Percentiles rank a stretch among this genome's conserved stretches.
Evolutionary conservation across 1,140 invertebrate species (phyloP).

Genomic region (Cydia strobilella): DNA sequence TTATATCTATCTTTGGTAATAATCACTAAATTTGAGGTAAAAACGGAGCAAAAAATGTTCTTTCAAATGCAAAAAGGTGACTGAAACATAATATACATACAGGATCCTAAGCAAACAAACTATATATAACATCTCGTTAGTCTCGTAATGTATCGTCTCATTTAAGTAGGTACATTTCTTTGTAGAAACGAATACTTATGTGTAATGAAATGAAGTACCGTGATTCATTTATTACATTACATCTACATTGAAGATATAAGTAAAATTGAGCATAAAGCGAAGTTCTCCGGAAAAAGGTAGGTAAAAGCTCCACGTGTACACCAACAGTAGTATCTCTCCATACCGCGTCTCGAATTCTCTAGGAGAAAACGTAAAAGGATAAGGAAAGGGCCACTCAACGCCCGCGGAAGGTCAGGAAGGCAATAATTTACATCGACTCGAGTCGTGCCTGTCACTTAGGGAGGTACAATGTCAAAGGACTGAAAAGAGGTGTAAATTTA

Average conservation of each 20-base stretch:
- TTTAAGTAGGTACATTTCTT: no score
- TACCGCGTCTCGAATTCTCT: neutral
- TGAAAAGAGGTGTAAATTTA: constrained; percentile 7
- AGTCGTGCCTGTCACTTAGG: constrained; percentile 22
- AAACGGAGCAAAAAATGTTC: no score
- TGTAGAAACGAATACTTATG: no score
- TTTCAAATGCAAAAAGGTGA: no score
- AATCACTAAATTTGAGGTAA: no score
- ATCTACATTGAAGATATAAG: neutral
- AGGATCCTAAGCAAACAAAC: no score
- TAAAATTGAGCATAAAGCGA: neutral
- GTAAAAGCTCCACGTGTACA: neutral
- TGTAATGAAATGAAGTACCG: no score
- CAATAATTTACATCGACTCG: constrained; percentile 22
- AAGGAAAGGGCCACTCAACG: constrained; percentile 24
- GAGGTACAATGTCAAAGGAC: constrained; percentile 11
- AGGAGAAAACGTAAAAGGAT: neutral
- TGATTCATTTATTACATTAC: no score
- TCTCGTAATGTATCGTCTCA: no score
- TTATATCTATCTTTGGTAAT: no score
- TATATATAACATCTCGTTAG: no score
- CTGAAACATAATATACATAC: no score
- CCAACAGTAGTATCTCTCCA: neutral
- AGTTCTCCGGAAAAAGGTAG: neutral
- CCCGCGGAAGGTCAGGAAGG: constrained; percentile 19